These are phyloP conservation scores for Hypercompe scribonia DNA, from an alignment of 2,888 invertebrate species.

Conservation along the genomic window DNA sequence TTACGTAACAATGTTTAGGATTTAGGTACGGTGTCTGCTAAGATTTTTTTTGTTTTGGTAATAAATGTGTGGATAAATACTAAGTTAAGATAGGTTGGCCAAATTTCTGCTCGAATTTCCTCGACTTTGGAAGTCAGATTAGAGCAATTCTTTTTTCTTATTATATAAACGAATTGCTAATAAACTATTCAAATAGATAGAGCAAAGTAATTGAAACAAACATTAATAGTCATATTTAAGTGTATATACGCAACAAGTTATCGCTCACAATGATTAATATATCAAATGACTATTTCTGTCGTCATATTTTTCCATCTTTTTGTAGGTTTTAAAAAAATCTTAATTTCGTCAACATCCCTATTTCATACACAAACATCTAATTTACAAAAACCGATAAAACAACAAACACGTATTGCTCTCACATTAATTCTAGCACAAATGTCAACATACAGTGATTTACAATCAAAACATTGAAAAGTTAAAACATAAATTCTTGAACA, in stretches of 20 bases:
- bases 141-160: neutral
- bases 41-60: neutral
- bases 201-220: too few relatives aligned
- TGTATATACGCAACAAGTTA: too few relatives aligned
- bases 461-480: constrained; percentile 22
- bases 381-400: neutral
- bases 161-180: too few relatives aligned
- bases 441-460: constrained; percentile 28
- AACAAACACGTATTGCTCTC: neutral
- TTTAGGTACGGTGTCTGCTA: neutral
- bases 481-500: constrained; percentile 31
- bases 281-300: too few relatives aligned
- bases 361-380: neutral
- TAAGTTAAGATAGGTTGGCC: neutral
- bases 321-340: neutral
- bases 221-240: too few relatives aligned
- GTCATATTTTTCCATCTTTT: too few relatives aligned
- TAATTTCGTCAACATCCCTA: neutral
- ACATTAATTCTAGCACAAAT: constrained; percentile 13
- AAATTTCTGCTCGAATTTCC: neutral
- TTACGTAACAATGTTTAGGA: constrained; percentile 6
- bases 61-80: neutral
- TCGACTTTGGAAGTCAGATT: neutral
- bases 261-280: too few relatives aligned
- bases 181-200: too few relatives aligned